Evolutionary conservation across 1,140 invertebrate genomes (phyloP), one percentile per base, ranked within the genome.

Genomic region (Rhopalosiphum padi): DNA sequence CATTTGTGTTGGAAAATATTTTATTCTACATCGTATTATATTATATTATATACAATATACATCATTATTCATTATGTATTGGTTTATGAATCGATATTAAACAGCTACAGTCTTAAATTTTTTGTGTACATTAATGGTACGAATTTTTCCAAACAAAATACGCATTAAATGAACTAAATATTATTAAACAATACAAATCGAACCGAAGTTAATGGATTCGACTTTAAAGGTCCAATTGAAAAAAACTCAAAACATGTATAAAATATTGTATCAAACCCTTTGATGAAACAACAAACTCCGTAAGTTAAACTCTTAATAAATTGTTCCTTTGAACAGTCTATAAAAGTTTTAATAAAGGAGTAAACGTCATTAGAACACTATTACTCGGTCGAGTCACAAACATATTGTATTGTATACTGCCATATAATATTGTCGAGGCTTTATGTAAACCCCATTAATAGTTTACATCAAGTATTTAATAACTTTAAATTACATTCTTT

Each of bases 241-340:
- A 77, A 5, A 83, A 83, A 82, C 21, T 22, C 35, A 41, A 41
- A 37, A 83, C 37, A 83, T 83, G 22, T 21, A 37, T 37, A 83
- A 83, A 37, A 41, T 37, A 8, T 41, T 83, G n/a, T 25, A 43
- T 37, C 18, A 21, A 37, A 83, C 23, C 0, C 94, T 77, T 85
- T 94, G 93, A 83, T 37, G 35, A 22, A 37, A 83, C 35, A 83
- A 8, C 35, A 83, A 8, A 83, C 37, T 83, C 18, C 35, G 35
- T 37, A 46, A 83, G 77, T 83, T 83, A 2, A 22, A 83, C 35
- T 83, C 6, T 83, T 83, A n/a, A 77, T 77, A 77, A 77, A 77
- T 77, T 77, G 60, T 77, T 77, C n/a, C 60, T 77, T 77, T 77
- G 60, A 68, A 77, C 60, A 77, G n/a, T 18, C 60, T 77, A n/a